phyloP scores from a whole-genome alignment of 1,140 invertebrate genomes.

The Drosophila bocki region DNA sequence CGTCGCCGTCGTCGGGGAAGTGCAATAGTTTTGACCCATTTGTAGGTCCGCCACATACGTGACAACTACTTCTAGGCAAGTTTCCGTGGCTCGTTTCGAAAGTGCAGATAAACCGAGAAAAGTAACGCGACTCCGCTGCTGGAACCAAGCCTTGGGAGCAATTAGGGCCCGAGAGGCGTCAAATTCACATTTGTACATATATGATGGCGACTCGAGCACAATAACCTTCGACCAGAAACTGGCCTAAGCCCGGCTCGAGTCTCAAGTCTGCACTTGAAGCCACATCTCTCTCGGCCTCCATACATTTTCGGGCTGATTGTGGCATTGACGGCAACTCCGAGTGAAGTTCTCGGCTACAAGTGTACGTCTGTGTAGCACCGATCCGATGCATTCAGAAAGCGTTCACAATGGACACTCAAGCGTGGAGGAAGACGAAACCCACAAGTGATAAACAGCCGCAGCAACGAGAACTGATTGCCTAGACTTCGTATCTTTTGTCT shows the following conservation, averaged over 20 bases:
- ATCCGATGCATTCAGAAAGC: slow-evolving; percentile 49
- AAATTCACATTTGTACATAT: slow-evolving; percentile 27
- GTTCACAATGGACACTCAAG: slow-evolving; percentile 66
- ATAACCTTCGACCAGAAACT: slow-evolving; percentile 38
- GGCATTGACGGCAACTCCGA: slow-evolving; percentile 68
- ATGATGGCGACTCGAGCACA: slow-evolving; percentile 2
- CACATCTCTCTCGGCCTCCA: slow-evolving; percentile 19
- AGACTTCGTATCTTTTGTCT: slow-evolving; percentile 49
- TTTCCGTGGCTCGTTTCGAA: slow-evolving; percentile 43
- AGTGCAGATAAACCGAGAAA: slow-evolving; percentile 37
- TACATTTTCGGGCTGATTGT: slow-evolving; percentile 65
- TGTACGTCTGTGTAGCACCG: slow-evolving; percentile 12
- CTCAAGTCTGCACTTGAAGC: slow-evolving; percentile 46
- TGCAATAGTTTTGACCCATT: slow-evolving; percentile 72
- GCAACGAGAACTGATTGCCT: slow-evolving; percentile 66
- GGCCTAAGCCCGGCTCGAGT: slow-evolving; percentile 10
- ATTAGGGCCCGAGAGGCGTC: slow-evolving; percentile 54
- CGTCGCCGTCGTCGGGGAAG: slow-evolving; percentile 24
- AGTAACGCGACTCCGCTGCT: slow-evolving; percentile 17
- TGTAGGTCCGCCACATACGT: slow-evolving; percentile 24
- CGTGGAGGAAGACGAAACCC: slow-evolving; percentile 44
- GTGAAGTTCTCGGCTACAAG: slow-evolving; percentile 47
- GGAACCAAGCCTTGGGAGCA: slow-evolving; percentile 41
- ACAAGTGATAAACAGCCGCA: slow-evolving; percentile 66
- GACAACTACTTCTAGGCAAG: slow-evolving; percentile 27